A percentile compares a stretch with the other conserved stretches of the same genome.
These are phyloP conservation scores for Dinocampus coccinellae DNA, from an alignment of 2,888 invertebrate species.

Conservation along the genomic window DNA sequence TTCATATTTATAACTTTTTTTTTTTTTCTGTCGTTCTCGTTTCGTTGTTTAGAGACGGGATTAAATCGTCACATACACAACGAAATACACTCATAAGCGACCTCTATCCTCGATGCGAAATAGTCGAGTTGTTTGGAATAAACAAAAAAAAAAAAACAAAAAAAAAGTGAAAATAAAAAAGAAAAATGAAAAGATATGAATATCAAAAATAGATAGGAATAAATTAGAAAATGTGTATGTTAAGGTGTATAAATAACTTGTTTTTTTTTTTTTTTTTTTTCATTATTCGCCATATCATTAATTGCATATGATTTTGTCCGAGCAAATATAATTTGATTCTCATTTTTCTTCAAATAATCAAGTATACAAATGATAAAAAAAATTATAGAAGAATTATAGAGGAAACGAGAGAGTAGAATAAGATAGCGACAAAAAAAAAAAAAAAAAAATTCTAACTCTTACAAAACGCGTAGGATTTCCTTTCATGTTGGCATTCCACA, in stretches of 20 bases:
- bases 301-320: too few relatives aligned
- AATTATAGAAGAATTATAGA: background rate
- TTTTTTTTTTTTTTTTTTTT: too few relatives aligned
- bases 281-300: too few relatives aligned
- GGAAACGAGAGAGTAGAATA: background rate
- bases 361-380: background rate
- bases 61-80: constrained; percentile 35
- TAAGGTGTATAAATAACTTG: background rate
- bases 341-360: too few relatives aligned
- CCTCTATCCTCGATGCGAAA: constrained; percentile 12
- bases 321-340: too few relatives aligned
- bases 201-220: background rate
- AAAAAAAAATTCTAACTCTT: background rate
- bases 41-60: constrained; percentile 43
- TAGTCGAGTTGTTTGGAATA: background rate
- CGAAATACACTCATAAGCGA: background rate
- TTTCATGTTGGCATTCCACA: constrained; percentile 8
- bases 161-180: background rate
- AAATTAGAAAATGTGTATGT: background rate
- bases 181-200: background rate
- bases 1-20: constrained; percentile 33
- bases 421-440: background rate
- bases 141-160: background rate
- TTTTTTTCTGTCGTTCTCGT: constrained; percentile 22
- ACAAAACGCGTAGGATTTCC: background rate